phyloP scores from a whole-genome alignment of 2,113 vertebrate genomes.

The Herpailurus yagouaroundi region DNA sequence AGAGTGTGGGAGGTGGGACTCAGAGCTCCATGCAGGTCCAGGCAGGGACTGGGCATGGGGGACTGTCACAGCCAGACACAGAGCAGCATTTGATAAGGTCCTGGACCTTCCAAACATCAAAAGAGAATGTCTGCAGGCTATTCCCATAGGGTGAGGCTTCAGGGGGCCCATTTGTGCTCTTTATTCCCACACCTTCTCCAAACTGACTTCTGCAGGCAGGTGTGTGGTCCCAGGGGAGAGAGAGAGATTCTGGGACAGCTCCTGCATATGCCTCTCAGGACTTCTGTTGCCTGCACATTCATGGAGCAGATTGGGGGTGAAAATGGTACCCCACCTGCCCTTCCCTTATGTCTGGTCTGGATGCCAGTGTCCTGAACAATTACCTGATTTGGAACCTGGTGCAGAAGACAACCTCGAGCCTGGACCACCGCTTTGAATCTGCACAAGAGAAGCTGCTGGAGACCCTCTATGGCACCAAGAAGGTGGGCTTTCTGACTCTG shows the following conservation, averaged over 20 bases:
- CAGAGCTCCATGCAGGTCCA: not conserved
- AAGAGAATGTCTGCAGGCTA: not conserved
- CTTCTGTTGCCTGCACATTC: not conserved
- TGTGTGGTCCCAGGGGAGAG: not conserved
- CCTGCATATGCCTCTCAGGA: not conserved
- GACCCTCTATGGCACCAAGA: slow-evolving; percentile 96
- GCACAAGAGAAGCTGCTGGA: slow-evolving; percentile 97
- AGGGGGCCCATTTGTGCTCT: not conserved
- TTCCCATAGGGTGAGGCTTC: not conserved
- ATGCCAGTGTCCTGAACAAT: slow-evolving; percentile 93
- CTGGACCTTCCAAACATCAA: not conserved
- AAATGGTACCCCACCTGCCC: not conserved
- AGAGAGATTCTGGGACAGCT: not conserved
- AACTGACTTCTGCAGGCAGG: not conserved
- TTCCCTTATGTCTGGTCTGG: slow-evolving; percentile 4
- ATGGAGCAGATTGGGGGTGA: not conserved
- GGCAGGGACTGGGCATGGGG: not conserved
- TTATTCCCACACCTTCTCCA: not conserved
- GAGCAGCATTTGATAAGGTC: not conserved
- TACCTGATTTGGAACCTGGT: slow-evolving; percentile 99
- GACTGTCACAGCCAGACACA: not conserved
- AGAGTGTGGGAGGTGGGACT: not conserved
- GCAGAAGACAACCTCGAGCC: slow-evolving; percentile 93
- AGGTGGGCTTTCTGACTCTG: slow-evolving; percentile 86
- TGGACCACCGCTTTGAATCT: slow-evolving; percentile 96